Evolutionary conservation across 2,797 vertebrate genomes (phyloP).

Genomic region (Sparus aurata): DNA sequence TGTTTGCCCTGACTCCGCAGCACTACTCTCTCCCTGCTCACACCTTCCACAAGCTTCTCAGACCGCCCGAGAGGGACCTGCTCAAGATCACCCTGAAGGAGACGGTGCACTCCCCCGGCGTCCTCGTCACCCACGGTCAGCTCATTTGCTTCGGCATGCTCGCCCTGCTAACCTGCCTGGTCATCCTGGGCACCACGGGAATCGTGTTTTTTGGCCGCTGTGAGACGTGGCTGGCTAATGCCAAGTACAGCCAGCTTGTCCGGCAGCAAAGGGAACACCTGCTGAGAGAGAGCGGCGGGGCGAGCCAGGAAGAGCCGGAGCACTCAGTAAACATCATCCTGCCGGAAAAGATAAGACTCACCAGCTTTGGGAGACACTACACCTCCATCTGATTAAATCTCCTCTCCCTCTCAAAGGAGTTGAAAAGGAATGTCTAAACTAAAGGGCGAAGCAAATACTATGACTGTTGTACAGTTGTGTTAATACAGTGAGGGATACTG

Average conservation of each 20-base stretch:
- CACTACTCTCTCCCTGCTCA: conserved; percentile 86
- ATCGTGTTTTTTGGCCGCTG: conserved; percentile 95
- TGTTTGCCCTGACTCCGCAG: conserved; percentile 73
- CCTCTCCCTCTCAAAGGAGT: conserved; percentile 30
- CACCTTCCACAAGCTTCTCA: conserved; percentile 87
- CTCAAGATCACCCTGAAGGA: conserved; percentile 94
- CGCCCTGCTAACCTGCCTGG: conserved; percentile 93
- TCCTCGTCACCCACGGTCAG: conserved; percentile 91
- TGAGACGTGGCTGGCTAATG: conserved; percentile 92
- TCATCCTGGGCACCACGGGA: conserved; percentile 92
- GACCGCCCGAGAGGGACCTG: conserved; percentile 86
- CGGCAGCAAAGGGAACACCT: conserved; percentile 91
- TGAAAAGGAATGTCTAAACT: conserved; percentile 40
- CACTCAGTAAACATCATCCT: conserved; percentile 93
- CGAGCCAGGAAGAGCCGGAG: conserved; percentile 81
- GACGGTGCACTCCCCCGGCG: conserved; percentile 84
- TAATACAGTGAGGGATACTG: conserved; percentile 13
- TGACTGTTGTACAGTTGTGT: conserved; percentile 57
- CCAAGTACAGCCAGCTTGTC: conserved; percentile 90
- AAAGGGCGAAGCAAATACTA: conserved; percentile 27
- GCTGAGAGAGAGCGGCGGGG: conserved; percentile 80
- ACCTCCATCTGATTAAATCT: conserved; percentile 86
- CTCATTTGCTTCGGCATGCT: conserved; percentile 94
- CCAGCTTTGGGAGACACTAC: conserved; percentile 89
- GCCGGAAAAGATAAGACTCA: conserved; percentile 93